These are phyloP conservation scores for Australoheros facetus DNA, from an alignment of 2,797 vertebrate genomes.

Conservation along the genomic window DNA sequence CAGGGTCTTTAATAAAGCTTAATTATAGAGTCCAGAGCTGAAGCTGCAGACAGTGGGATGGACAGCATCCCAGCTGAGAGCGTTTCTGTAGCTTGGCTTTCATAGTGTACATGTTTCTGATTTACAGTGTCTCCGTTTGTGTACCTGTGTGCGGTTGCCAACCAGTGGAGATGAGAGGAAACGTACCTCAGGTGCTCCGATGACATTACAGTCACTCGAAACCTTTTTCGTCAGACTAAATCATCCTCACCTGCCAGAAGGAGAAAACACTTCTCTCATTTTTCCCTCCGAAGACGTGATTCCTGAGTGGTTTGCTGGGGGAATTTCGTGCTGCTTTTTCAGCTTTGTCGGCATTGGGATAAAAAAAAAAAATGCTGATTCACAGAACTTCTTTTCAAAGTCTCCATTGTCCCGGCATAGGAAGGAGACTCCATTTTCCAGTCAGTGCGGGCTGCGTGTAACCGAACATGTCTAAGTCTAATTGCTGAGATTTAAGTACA, in stretches of 20 bases:
- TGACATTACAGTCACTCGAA: conserved; percentile 16
- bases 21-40: conserved; percentile 47
- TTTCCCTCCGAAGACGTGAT: conserved; percentile 25
- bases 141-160: conserved; percentile 30
- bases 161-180: conserved; percentile 21
- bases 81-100: conserved; percentile 3
- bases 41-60: conserved; percentile 38
- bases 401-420: conserved; percentile 53
- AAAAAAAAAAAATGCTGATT: conserved; percentile 50
- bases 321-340: conserved; percentile 36
- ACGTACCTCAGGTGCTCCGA: not conserved
- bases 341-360: conserved; percentile 28
- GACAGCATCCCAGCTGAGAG: conserved; percentile 15
- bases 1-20: conserved; percentile 44
- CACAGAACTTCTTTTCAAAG: conserved; percentile 57
- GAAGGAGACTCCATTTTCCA: conserved; percentile 59
- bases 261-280: conserved; percentile 55
- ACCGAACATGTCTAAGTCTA: conserved; percentile 55
- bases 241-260: conserved; percentile 52
- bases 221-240: conserved; percentile 60
- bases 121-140: conserved; percentile 6
- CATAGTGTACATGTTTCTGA: not conserved
- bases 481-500: conserved; percentile 58
- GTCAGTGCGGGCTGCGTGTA: conserved; percentile 40
- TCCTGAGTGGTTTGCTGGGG: conserved; percentile 37